phyloP scores from a whole-genome alignment of 2,113 vertebrate genomes.

The Callaeas wilsoni region DNA sequence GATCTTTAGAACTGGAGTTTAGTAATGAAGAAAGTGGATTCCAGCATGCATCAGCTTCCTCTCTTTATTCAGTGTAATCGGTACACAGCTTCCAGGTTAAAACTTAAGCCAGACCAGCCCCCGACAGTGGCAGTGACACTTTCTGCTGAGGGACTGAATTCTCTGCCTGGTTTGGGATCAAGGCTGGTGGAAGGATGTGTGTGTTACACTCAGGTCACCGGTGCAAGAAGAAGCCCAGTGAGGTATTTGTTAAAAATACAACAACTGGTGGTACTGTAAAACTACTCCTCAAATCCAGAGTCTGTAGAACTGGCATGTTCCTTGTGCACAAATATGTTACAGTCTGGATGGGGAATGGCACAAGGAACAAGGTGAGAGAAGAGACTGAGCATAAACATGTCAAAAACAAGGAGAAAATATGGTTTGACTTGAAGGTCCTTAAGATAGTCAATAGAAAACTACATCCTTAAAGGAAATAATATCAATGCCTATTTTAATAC shows the following conservation, averaged over 20 bases:
- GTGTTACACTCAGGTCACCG: not conserved
- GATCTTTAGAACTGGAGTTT: rapidly evolving
- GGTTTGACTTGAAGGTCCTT: not conserved
- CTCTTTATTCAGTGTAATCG: not conserved
- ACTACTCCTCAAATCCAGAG: not conserved
- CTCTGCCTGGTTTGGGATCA: not conserved
- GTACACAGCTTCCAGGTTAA: not conserved
- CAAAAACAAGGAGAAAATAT: not conserved
- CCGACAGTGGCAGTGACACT: rapidly evolving
- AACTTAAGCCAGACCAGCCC: rapidly evolving
- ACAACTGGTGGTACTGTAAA: not conserved
- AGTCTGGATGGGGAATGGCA: not conserved
- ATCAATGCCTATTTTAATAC: not conserved
- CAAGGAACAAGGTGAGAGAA: not conserved
- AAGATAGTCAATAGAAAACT: not conserved
- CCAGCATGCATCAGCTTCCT: not conserved
- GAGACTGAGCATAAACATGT: not conserved
- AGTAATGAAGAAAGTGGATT: not conserved
- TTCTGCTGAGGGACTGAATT: not conserved
- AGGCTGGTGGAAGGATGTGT: not conserved
- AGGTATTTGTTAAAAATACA: not conserved
- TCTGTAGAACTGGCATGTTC: not conserved
- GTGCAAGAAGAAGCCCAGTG: not conserved
- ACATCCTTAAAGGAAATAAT: not conserved
- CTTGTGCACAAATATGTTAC: not conserved